Percentiles rank a stretch among this genome's conserved stretches.
Conservation (phyloP, 2,888 invertebrate genomes). For the Rhingia rostrata region DNA sequence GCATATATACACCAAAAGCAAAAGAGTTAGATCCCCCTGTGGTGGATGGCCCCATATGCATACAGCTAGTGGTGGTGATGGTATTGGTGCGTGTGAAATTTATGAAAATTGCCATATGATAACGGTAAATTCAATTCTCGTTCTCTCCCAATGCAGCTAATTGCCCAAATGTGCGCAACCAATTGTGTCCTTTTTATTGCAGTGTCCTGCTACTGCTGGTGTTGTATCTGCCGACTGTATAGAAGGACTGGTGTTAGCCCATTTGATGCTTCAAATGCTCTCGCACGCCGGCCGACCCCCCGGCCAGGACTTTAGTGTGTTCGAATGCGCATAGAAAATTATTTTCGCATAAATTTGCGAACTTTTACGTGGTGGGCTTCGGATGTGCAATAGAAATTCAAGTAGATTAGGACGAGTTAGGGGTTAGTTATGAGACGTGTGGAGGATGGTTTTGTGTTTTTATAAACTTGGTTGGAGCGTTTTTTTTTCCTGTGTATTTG, state of each 20-base stretch:
- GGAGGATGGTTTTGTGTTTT: background rate
- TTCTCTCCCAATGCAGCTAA: constrained; percentile 60
- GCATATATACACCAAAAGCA: constrained; percentile 20
- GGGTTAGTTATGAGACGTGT: constrained; percentile 11
- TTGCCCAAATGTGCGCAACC: constrained; percentile 74
- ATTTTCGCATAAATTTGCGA: constrained; percentile 69
- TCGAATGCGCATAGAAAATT: constrained; percentile 66
- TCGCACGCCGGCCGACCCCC: background rate
- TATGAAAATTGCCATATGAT: constrained; percentile 74
- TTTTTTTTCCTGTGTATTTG: too few species aligned
- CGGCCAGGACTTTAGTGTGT: constrained; percentile 7
- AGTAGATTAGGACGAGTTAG: constrained; percentile 37
- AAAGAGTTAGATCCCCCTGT: constrained; percentile 68
- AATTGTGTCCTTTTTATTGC: constrained; percentile 73
- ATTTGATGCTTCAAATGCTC: constrained; percentile 41
- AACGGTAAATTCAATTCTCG: constrained; percentile 73
- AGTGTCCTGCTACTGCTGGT: constrained; percentile 17
- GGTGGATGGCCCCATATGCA: constrained; percentile 42
- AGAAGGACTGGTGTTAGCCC: constrained; percentile 2
- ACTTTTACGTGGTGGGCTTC: constrained; percentile 46
- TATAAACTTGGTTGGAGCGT: too few species aligned
- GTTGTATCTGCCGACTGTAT: background rate
- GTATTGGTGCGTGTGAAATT: constrained; percentile 75
- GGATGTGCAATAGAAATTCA: constrained; percentile 12
- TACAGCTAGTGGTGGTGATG: constrained; percentile 23